Percentiles rank a stretch among this genome's conserved stretches.
phyloP scores from a whole-genome alignment of 2,888 invertebrate species.

The Apoda limacodes region DNA sequence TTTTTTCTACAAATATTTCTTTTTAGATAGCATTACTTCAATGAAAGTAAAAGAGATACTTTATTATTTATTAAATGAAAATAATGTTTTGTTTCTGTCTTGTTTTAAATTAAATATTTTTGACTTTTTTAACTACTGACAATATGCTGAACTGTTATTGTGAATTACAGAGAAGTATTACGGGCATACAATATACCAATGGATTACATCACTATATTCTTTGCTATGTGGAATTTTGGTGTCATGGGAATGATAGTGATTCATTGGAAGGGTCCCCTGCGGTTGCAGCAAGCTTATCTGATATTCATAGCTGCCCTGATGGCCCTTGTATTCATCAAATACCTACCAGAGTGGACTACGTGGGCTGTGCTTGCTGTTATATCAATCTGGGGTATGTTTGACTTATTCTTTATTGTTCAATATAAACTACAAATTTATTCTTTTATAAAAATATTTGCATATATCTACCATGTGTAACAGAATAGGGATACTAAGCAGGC shows the following conservation, averaged over 20 bases:
- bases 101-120: neutral
- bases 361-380: slow-evolving; percentile 98
- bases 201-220: slow-evolving; percentile 89
- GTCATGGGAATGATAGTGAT: slow-evolving; percentile 98
- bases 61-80: neutral
- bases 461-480: no score
- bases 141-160: neutral
- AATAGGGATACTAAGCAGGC: no score
- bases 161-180: slow-evolving; percentile 80
- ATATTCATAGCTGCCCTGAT: slow-evolving; percentile 97
- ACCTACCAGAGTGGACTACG: slow-evolving; percentile 98
- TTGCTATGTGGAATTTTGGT: slow-evolving; percentile 98
- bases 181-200: slow-evolving; percentile 95
- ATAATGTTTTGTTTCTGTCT: no score
- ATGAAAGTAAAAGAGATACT: no score
- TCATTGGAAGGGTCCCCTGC: slow-evolving; percentile 98
- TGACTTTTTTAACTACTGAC: neutral
- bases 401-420: neutral
- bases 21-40: no score
- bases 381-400: slow-evolving; percentile 90
- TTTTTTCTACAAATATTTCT: no score
- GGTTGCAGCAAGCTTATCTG: slow-evolving; percentile 95
- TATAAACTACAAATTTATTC: neutral
- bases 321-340: slow-evolving; percentile 99
- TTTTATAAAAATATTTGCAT: neutral